phyloP scores from a whole-genome alignment of 2,113 vertebrate species.

The Psettodes erumei region DNA sequence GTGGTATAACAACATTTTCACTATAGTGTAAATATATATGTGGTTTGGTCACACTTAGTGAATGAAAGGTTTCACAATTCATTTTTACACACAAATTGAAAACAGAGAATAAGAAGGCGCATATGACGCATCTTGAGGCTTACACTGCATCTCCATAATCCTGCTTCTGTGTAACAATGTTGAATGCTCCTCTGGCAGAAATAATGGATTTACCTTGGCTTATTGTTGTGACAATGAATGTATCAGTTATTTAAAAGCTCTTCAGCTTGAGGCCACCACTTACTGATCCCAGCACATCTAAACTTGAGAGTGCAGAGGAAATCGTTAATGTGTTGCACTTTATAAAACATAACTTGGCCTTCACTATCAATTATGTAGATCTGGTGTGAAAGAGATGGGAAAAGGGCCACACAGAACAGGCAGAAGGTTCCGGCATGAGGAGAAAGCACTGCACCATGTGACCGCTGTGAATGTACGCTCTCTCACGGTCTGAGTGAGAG shows the following conservation, averaged over 20 bases:
- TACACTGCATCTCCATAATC: constrained; percentile 13
- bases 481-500: constrained; percentile 72
- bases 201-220: constrained; percentile 50
- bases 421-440: constrained; percentile 36
- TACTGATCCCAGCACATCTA: constrained; percentile 46
- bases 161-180: constrained; percentile 1
- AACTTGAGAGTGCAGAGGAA: constrained; percentile 54
- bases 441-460: constrained; percentile 66
- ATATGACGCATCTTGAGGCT: background rate
- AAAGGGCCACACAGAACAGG: constrained; percentile 60
- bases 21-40: background rate
- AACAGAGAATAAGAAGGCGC: background rate
- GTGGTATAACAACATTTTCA: background rate
- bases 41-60: background rate
- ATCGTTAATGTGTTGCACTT: constrained; percentile 68
- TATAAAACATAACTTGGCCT: constrained; percentile 69
- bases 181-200: constrained; percentile 40
- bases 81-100: background rate
- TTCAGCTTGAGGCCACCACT: constrained; percentile 46
- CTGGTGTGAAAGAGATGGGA: constrained; percentile 53
- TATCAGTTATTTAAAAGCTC: constrained; percentile 62
- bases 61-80: background rate
- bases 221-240: constrained; percentile 41
- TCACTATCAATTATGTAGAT: constrained; percentile 76
- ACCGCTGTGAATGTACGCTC: constrained; percentile 64